Base-by-base conservation (phyloP, 2,888 invertebrate species). In the Caenorhabditis sinica region DNA sequence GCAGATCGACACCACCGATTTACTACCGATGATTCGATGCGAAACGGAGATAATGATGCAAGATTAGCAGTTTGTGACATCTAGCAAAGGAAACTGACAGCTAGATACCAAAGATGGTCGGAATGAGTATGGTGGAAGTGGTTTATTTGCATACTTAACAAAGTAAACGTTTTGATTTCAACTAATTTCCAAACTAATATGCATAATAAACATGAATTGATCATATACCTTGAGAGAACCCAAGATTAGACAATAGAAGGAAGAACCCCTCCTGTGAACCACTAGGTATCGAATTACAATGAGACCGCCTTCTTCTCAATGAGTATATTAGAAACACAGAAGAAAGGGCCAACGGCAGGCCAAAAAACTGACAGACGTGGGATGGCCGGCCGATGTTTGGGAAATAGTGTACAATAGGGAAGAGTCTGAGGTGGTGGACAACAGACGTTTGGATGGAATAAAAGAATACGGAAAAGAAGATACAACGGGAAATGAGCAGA, bases 1-100 rank as follows among this genome's bases (percentile, higher is more conserved):
- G 25, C 30, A 71, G 79, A 73, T 71, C 58, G 65, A 71, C 65
- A 65, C 45, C 45, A 2, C 9, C 66, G 80, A 72, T 79, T 79
- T 63, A 79, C 77, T 76, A 45, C 25, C 65, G 65, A 80, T 49
- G 49, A 49, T 49, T n/a, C n/a, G 49, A 49, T 80, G 80, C 43
- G 45, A 65, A 43, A 40, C 72, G 72, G 80, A 80, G 80, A 80
- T 80, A 72, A 56, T 72, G 80, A 71, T 71, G 72, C 66, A 45
- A 80, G 72, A 80, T 72, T 80, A 80, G 79, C 80, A 49, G 15
- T 60, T 77, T 61, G 23, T 71, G 53, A 72, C 79, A 79, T 36
- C 60, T 53, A 51, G 28, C 36, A 69, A 56, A 65, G 51, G 36
- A 53, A 28, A 36, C 61, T 71, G 58, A 30, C 63, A 63, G 79